phyloP scores from a whole-genome alignment of 2,888 invertebrate genomes.

The Liopterus haemorrhoidalis region DNA sequence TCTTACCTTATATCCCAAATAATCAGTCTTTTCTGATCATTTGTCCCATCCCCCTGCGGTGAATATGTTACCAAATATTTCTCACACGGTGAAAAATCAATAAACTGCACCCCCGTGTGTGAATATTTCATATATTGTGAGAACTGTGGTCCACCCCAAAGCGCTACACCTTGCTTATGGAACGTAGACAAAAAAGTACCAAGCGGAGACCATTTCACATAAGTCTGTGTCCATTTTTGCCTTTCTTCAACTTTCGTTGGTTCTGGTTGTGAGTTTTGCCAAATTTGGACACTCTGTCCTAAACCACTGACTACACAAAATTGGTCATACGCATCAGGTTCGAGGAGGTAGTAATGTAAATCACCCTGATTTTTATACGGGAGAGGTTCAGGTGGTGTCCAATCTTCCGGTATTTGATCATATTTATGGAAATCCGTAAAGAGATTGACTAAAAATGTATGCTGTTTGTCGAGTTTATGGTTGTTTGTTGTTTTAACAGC shows the following conservation, averaged over 20 bases:
- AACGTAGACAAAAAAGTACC: slow-evolving; percentile 96
- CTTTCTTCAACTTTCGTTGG: slow-evolving; percentile 76
- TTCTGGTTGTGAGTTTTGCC: slow-evolving; percentile 86
- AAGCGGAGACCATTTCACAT: slow-evolving; percentile 94
- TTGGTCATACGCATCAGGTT: slow-evolving; percentile 94
- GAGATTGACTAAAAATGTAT: slow-evolving; percentile 88
- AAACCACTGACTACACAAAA: slow-evolving; percentile 85
- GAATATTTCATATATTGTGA: slow-evolving; percentile 86
- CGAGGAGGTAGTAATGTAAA: slow-evolving; percentile 84
- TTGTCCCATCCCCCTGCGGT: slow-evolving; percentile 61
- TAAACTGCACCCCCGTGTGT: slow-evolving; percentile 85
- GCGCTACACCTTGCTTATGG: slow-evolving; percentile 89
- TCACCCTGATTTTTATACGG: slow-evolving; percentile 90
- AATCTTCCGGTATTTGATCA: slow-evolving; percentile 83
- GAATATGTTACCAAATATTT: slow-evolving; percentile 94
- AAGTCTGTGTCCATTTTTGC: slow-evolving; percentile 92
- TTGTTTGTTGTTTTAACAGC: slow-evolving; percentile 86
- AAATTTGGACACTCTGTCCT: slow-evolving; percentile 69
- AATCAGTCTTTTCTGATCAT: slow-evolving; percentile 74
- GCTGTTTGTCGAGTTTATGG: slow-evolving; percentile 91
- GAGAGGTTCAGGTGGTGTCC: slow-evolving; percentile 85
- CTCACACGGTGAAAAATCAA: slow-evolving; percentile 97
- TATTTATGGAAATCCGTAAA: slow-evolving; percentile 96
- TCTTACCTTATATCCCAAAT: slow-evolving; percentile 89
- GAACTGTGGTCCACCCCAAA: slow-evolving; percentile 96